Percentiles rank a stretch among this genome's conserved stretches.
Conservation (phyloP, 2,797 vertebrate species). For the Spondyliosoma cantharus region DNA sequence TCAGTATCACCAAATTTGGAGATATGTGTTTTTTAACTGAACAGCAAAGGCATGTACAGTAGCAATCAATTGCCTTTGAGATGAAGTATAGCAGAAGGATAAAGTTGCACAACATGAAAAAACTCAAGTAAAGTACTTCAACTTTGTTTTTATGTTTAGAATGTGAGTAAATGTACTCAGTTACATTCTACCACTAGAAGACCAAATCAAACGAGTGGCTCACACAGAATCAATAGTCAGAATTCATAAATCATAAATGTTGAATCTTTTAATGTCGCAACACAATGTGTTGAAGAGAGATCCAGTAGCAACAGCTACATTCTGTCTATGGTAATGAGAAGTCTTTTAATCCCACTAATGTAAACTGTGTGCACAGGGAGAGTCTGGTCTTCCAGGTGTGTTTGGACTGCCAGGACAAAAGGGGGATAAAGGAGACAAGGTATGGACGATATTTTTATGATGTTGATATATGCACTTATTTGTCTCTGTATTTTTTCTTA, state of each 20-base stretch:
- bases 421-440: slow-evolving; percentile 88
- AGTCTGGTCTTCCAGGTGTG: slow-evolving; percentile 84
- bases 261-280: not conserved
- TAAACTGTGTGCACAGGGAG: slow-evolving; percentile 83
- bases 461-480: slow-evolving; percentile 5
- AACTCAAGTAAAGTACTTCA: too few relatives aligned
- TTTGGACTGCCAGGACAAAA: slow-evolving; percentile 86
- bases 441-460: slow-evolving; percentile 54
- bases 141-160: too few relatives aligned
- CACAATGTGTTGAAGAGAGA: not conserved
- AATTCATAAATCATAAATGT: not conserved
- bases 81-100: too few relatives aligned
- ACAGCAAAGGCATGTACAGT: too few relatives aligned
- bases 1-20: too few relatives aligned
- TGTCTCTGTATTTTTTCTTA: slow-evolving; percentile 10
- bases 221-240: not conserved
- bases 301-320: not conserved
- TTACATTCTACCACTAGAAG: too few relatives aligned
- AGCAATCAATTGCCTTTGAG: too few relatives aligned
- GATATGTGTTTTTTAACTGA: too few relatives aligned
- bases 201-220: not conserved
- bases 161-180: too few relatives aligned
- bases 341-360: slow-evolving; percentile 18
- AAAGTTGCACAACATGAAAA: too few relatives aligned
- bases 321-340: not conserved